Evolutionary conservation across 2,888 invertebrate genomes (phyloP), one percentile per base, ranked within the genome.

Genomic region (Pasiphila rectangulata): DNA sequence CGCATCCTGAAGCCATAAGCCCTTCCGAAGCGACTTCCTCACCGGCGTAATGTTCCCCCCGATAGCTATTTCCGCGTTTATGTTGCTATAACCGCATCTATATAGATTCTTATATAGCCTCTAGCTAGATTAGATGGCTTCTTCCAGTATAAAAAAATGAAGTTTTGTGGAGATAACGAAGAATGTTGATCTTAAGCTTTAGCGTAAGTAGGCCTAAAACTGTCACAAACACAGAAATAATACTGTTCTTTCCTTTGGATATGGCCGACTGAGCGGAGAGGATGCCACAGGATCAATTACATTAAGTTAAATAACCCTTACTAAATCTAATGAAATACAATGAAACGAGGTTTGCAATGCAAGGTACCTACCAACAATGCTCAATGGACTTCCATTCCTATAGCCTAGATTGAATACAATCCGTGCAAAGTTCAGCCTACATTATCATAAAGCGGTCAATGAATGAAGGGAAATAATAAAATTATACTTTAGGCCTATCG

Each of bases 11-110:
- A 55, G 57, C 52, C 56, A 51, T 49, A 59, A 57, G 37, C 50
- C 59, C 57, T 56, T 59, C 59, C 56, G 57, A 54, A 44, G 51
- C 54, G 43, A 59, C 67, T 68, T 73, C 68, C 70, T 64, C 64
- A 66, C 58, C 60, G 53, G 62, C 49, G 53, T 59, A 54, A 60
- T 57, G 52, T 57, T 56, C 55, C 57, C 57, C 54, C 49, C 53
- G 54, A 61, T 63, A 57, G 47, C 54, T 56, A 56, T 60, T 53
- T 52, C 46, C 41, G 13, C 29, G 40, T 50, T 23, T 20, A 35
- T 40, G 15, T 36, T 29, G 34, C 29, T 35, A 25, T 43, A 27
- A 51, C 41, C 36, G 10, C 25, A 17, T 25, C 21, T 15, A 40
- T 32, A 32, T 17, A 32, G 16, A 16, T 16, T 32, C 16, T 35